A percentile compares a stretch with the other conserved stretches of the same genome.
Conservation (phyloP, 2,113 vertebrate genomes). For the Mesocricetus auratus region DNA sequence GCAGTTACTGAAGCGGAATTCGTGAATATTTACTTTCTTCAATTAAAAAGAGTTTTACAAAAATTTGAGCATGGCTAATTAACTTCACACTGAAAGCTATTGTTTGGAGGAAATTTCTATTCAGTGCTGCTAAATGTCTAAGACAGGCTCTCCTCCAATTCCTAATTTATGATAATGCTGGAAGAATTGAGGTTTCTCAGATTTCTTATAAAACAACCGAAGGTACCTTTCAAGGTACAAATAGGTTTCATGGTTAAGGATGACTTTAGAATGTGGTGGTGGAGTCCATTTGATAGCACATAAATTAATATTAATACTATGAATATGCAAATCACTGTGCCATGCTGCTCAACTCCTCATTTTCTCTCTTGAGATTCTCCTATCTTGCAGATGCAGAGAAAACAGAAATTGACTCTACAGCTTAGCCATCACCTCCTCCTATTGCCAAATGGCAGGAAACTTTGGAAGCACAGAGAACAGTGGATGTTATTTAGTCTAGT, state of each 20-base stretch:
- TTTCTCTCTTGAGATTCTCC: neutral
- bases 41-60: constrained; percentile 38
- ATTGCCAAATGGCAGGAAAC: neutral
- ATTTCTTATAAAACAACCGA: neutral
- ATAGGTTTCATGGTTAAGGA: neutral
- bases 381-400: neutral
- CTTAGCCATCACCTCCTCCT: neutral
- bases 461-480: neutral
- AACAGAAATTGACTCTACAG: neutral
- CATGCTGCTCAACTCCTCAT: neutral
- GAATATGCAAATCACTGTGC: neutral
- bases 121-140: neutral
- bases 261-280: neutral
- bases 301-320: neutral
- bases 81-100: neutral
- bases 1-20: constrained; percentile 30
- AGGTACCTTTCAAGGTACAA: neutral
- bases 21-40: neutral
- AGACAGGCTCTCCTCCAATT: neutral
- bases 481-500: neutral
- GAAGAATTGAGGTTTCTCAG: neutral
- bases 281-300: neutral
- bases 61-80: constrained; percentile 18
- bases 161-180: neutral
- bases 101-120: constrained; percentile 14